Percentiles rank a stretch among this genome's conserved stretches.
Conservation (phyloP, 2,797 vertebrate genomes). For the Lithobates sylvaticus region DNA sequence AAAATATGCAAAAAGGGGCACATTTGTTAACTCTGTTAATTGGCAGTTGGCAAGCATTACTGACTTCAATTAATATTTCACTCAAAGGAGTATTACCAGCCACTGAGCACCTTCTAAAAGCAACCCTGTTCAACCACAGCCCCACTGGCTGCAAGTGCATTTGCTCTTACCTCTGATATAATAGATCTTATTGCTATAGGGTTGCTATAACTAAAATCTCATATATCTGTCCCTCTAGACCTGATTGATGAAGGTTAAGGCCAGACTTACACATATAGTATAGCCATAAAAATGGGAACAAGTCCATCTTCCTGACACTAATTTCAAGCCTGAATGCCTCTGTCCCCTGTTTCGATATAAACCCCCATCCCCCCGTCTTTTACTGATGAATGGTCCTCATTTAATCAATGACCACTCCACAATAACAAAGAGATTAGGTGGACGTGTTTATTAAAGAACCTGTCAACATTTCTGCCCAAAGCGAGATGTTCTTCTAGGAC, state of each 20-base stretch:
- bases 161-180: slow-evolving; percentile 32
- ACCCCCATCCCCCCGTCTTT: slow-evolving; percentile 24
- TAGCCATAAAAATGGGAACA: slow-evolving; percentile 55
- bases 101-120: not conserved
- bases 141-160: slow-evolving; percentile 12
- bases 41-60: not conserved
- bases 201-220: slow-evolving; percentile 55
- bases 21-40: not conserved
- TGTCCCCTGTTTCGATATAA: slow-evolving; percentile 48
- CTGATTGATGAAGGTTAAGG: slow-evolving; percentile 60
- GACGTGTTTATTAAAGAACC: slow-evolving; percentile 59
- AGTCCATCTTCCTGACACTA: slow-evolving; percentile 63
- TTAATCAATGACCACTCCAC: slow-evolving; percentile 59
- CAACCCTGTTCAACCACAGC: slow-evolving; percentile 1
- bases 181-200: slow-evolving; percentile 48
- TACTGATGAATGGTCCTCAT: slow-evolving; percentile 51
- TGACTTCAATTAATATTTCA: not conserved
- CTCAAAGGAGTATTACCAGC: not conserved
- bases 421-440: slow-evolving; percentile 59
- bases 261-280: slow-evolving; percentile 56
- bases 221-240: slow-evolving; percentile 52
- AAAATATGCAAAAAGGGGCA: not conserved
- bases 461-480: slow-evolving; percentile 57
- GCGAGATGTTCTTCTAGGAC: slow-evolving; percentile 45
- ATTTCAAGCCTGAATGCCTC: slow-evolving; percentile 60